These are phyloP conservation scores for Ophion costatus DNA, from an alignment of 2,888 invertebrate genomes.

Conservation along the genomic window DNA sequence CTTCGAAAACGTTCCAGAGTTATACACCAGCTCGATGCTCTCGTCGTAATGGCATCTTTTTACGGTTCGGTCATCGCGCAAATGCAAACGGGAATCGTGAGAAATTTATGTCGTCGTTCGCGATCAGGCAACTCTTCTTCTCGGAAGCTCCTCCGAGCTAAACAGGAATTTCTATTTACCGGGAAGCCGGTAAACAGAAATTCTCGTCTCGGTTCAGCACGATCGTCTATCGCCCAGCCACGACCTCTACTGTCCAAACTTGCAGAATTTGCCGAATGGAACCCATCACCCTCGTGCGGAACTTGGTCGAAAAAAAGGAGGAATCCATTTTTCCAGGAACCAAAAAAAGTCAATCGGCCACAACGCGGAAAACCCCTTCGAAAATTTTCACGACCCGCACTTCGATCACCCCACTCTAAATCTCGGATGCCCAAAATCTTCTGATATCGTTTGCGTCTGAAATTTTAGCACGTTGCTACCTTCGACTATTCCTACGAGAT, in stretches of 20 bases:
- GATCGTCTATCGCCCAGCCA: slow-evolving; percentile 17
- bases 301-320: no score
- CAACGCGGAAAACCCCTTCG: neutral
- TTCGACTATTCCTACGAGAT: neutral
- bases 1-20: slow-evolving; percentile 25
- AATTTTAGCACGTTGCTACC: slow-evolving; percentile 5
- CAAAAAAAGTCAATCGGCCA: no score
- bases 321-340: no score
- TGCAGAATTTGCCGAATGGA: no score
- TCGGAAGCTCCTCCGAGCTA: neutral
- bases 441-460: neutral
- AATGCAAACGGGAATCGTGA: slow-evolving; percentile 69
- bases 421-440: slow-evolving; percentile 41
- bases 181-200: neutral
- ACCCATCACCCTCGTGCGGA: no score
- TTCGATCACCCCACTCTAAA: neutral
- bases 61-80: slow-evolving; percentile 48
- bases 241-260: slow-evolving; percentile 4
- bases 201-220: slow-evolving; percentile 26
- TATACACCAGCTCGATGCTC: neutral
- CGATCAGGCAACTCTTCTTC: neutral
- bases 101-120: slow-evolving; percentile 72
- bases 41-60: slow-evolving; percentile 21
- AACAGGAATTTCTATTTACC: no score
- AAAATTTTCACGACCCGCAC: no score